A percentile compares a stretch with the other conserved stretches of the same genome.
phyloP scores from a whole-genome alignment of 1,140 invertebrate species.

The Sycobia sp. region DNA sequence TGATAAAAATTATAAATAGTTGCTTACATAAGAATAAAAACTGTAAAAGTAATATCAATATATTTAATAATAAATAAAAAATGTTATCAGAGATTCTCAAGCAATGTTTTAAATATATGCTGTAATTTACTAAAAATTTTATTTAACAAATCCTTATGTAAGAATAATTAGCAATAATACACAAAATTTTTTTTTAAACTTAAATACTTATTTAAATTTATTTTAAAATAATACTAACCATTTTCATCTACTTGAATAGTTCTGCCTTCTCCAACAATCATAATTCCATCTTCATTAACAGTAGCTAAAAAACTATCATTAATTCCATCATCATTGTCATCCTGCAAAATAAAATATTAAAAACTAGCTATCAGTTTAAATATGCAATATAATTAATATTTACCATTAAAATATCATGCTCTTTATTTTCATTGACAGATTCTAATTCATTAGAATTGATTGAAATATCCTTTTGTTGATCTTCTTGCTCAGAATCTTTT shows the following conservation, averaged over 20 bases:
- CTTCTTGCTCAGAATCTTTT: slow-evolving; percentile 18
- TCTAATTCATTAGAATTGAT: slow-evolving; percentile 10
- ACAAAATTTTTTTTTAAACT: background rate
- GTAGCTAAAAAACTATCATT: slow-evolving; percentile 50
- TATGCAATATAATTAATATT: background rate
- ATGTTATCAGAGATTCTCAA: background rate
- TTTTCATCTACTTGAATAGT: slow-evolving; percentile 55
- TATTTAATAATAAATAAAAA: slow-evolving; percentile 7
- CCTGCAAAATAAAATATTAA: slow-evolving; percentile 36
- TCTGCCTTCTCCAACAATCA: slow-evolving; percentile 51
- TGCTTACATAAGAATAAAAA: background rate
- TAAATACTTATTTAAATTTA: background rate
- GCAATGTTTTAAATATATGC: background rate
- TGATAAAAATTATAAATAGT: background rate
- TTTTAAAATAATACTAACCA: slow-evolving; percentile 37
- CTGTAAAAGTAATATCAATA: slow-evolving; percentile 8
- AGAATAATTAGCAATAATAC: background rate
- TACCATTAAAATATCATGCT: slow-evolving; percentile 18
- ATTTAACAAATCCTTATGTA: background rate
- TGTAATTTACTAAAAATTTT: background rate
- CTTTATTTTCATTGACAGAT: slow-evolving; percentile 1
- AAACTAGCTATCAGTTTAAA: slow-evolving; percentile 2
- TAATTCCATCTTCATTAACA: slow-evolving; percentile 50
- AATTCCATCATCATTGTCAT: slow-evolving; percentile 41
- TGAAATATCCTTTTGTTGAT: slow-evolving; percentile 25